These are phyloP conservation scores for Limnephilus lunatus DNA, from an alignment of 2,888 invertebrate genomes.

Conservation along the genomic window DNA sequence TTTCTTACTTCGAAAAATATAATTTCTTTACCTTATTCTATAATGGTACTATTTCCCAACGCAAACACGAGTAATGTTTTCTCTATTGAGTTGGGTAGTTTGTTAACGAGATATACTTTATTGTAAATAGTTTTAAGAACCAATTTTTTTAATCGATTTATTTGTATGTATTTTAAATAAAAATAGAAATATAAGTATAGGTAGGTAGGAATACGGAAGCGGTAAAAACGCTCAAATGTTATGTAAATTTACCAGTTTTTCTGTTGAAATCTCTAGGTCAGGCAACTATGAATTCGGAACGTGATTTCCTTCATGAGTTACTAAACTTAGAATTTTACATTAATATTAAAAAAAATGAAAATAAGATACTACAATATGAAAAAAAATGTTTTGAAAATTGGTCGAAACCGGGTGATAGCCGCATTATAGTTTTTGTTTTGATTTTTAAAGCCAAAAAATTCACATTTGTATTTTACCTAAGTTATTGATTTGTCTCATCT, in stretches of 20 bases:
- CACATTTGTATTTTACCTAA: neutral
- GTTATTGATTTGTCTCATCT: neutral
- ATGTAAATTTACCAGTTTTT: neutral
- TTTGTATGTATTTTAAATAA: neutral
- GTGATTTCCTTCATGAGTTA: neutral
- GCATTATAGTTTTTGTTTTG: neutral
- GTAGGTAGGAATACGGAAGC: neutral
- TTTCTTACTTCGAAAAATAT: no score
- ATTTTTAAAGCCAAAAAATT: neutral
- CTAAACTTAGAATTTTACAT: neutral
- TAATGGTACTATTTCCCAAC: no score
- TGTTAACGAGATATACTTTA: no score
- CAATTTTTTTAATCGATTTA: no score
- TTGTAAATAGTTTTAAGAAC: no score
- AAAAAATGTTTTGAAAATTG: neutral
- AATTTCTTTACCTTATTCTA: no score
- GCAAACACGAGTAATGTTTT: no score
- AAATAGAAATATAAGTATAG: no score
- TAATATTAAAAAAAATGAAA: neutral
- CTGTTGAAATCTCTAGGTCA: neutral
- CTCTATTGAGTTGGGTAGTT: no score
- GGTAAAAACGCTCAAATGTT: neutral
- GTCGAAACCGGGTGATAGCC: neutral
- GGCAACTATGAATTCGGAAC: neutral
- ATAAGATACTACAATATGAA: no score